Percentiles rank a stretch among this genome's conserved stretches.
Conservation (phyloP, 2,113 vertebrate genomes). For the Pseudorasbora parva region DNA sequence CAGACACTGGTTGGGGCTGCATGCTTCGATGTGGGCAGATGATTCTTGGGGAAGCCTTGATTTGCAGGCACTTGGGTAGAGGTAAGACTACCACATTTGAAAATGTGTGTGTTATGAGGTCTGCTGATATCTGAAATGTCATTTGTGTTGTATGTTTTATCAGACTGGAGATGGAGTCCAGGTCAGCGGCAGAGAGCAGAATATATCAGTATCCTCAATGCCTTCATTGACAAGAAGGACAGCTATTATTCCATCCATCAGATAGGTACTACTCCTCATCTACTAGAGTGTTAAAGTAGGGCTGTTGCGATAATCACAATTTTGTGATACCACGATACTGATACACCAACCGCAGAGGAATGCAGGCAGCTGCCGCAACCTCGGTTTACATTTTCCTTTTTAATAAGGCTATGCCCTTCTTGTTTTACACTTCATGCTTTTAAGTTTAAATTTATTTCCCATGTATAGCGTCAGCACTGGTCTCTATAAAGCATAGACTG, state of each 20-base stretch:
- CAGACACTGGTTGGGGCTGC: conserved; percentile 97
- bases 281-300: not conserved
- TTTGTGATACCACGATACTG: too few species aligned
- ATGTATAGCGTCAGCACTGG: too few species aligned
- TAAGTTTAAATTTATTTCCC: too few species aligned
- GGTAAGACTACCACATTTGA: conserved; percentile 74
- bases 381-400: too few species aligned
- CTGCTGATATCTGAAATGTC: conserved; percentile 4
- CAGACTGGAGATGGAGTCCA: conserved; percentile 94
- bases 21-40: conserved; percentile 99
- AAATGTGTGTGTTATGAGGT: not conserved
- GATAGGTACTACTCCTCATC: conserved; percentile 82
- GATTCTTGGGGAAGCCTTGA: conserved; percentile 94
- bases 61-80: conserved; percentile 91
- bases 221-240: conserved; percentile 97
- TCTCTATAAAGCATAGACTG: too few species aligned
- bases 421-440: too few species aligned
- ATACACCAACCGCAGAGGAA: too few species aligned
- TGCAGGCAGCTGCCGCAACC: too few species aligned
- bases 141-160: not conserved
- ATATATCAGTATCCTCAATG: conserved; percentile 89
- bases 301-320: too few species aligned
- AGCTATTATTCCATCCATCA: conserved; percentile 99
- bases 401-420: too few species aligned
- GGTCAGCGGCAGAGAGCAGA: conserved; percentile 84